A percentile compares a stretch with the other conserved stretches of the same genome.
These are phyloP conservation scores for Drosophila arizonae DNA, from an alignment of 1,140 invertebrate species.

Conservation along the genomic window DNA sequence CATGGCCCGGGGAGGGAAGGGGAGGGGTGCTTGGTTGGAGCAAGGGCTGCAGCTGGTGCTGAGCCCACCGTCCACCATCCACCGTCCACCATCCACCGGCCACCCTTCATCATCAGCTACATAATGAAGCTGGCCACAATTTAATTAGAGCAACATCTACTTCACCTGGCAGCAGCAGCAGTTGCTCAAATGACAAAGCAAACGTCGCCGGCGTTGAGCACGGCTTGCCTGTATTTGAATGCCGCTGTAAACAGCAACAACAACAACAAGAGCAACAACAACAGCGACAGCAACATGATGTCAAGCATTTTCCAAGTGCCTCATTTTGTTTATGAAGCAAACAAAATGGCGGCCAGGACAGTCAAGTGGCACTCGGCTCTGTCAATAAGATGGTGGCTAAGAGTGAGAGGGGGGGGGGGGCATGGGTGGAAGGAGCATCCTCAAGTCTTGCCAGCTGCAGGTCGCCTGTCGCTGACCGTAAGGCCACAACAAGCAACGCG, in stretches of 20 bases:
- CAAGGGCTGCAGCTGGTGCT: too few relatives aligned
- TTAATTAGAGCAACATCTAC: conserved; percentile 73
- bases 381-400: conserved; percentile 49
- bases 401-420: not conserved
- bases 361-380: conserved; percentile 40
- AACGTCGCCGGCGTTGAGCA: conserved; percentile 29
- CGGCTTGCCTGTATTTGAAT: not conserved
- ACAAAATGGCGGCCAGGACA: conserved; percentile 43
- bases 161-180: conserved; percentile 47
- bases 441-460: conserved; percentile 7
- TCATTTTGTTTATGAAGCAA: conserved; percentile 73
- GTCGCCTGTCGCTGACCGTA: conserved; percentile 8
- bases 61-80: not conserved
- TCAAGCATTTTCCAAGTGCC: conserved; percentile 63
- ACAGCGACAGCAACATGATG: conserved; percentile 23
- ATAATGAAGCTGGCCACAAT: conserved; percentile 70
- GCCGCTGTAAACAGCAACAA: conserved; percentile 32
- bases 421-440: not conserved
- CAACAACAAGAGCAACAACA: conserved; percentile 24
- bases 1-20: conserved; percentile 16
- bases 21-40: too few relatives aligned
- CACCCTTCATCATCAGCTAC: conserved; percentile 5
- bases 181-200: conserved; percentile 69
- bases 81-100: too few relatives aligned
- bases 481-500: conserved; percentile 69